These are phyloP conservation scores for Progne subis DNA, from an alignment of 2,113 vertebrate species.

Conservation along the genomic window DNA sequence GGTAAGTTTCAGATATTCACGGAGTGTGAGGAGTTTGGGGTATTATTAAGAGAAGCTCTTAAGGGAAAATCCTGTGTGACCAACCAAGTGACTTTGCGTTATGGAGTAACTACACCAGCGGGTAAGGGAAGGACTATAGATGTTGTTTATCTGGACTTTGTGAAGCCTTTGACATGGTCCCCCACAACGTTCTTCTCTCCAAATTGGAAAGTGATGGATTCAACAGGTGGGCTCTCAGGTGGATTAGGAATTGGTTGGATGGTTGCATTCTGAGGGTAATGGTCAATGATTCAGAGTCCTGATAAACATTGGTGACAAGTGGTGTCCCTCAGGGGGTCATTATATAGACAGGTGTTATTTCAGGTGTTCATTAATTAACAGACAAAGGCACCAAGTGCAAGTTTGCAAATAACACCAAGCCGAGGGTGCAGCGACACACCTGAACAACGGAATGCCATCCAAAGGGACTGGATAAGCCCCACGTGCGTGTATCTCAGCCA, in stretches of 20 bases:
- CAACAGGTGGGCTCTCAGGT: background rate
- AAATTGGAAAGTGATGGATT: background rate
- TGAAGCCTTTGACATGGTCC: background rate
- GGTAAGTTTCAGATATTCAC: background rate
- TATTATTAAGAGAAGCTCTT: background rate
- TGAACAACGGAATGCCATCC: fast-evolving
- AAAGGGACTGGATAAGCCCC: background rate
- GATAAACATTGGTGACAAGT: background rate
- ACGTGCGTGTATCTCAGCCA: background rate
- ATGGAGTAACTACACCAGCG: background rate
- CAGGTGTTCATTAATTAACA: background rate
- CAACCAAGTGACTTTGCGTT: background rate
- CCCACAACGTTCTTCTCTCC: background rate
- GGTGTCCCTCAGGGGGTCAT: background rate
- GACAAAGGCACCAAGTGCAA: background rate
- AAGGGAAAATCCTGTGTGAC: background rate
- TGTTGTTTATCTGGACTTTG: background rate
- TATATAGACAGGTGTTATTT: background rate
- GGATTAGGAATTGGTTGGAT: background rate
- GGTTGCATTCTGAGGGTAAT: background rate
- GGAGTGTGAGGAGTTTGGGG: background rate
- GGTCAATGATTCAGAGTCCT: background rate
- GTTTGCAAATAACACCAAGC: background rate
- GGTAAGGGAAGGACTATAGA: background rate
- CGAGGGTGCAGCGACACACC: background rate